Base-by-base conservation (phyloP, 1,140 invertebrate species). In the Drosophila suzukii region DNA sequence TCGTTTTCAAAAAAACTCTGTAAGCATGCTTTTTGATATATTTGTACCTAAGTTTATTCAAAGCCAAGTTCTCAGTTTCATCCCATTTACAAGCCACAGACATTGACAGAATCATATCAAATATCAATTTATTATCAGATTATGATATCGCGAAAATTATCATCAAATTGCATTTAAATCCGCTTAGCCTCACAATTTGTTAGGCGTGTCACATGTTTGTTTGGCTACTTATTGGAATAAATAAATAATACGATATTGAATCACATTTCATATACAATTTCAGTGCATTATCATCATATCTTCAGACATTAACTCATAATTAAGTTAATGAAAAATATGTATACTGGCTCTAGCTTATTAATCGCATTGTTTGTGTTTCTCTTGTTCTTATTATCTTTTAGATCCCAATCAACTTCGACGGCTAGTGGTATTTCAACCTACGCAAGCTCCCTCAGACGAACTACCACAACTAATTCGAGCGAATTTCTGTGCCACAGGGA, bases 321-420 rank as follows among this genome's bases (percentile, higher is more conserved):
- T n/a, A 3, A 53, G 6, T 34, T 53, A 6, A 53, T 12, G 6
- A 12, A 20, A 36, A 27, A 38, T 6, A 27, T 27, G 1, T 3
- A 3, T 27, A 27, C 27, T 27, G 20, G 20, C 12, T 17, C 8
- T 30, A 13, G 2, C 6, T 24, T 32, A 17, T 17, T 24, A 32
- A 41, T 32, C 12, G 3, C 13, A 12, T 15, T 15, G 8, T 38
- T 30, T 51, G n/a, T 3, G 43, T 58, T 5, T 55, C 49, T n/a
- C 0, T 34, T 43, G 61, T 27, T 7, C 5, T 4, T 0, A 41
- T 11, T 39, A 32, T 4, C 17, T 15, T 10, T 41, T 44, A 92
- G 94, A 75, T 91, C 93, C 78, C 83, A 93, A 93, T 92, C 91
- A 20, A 92, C 90, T n/a, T 92, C 91, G 15, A 91, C 90, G 27